phyloP scores from a whole-genome alignment of 2,797 vertebrate genomes.

The Eospalax fontanierii region DNA sequence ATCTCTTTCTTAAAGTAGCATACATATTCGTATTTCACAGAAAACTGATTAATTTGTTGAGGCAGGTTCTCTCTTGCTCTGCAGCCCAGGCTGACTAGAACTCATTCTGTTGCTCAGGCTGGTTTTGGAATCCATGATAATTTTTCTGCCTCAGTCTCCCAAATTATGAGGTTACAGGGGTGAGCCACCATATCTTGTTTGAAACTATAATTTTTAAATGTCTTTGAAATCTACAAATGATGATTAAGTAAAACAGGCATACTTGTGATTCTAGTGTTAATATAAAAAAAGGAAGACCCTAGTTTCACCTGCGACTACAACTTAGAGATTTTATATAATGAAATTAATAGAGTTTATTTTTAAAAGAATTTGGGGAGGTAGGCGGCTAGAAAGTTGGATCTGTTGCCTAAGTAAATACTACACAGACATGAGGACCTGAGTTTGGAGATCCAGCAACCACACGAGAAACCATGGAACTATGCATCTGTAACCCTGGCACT shows the following conservation, averaged over 20 bases:
- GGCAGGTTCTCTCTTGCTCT: too few species aligned
- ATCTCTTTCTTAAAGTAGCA: not conserved
- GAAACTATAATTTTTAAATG: not conserved
- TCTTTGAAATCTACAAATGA: not conserved
- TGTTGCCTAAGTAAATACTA: not conserved
- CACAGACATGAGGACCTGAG: not conserved
- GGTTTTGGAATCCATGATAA: not conserved
- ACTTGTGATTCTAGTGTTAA: conserved; percentile 29
- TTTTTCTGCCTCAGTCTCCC: too few species aligned
- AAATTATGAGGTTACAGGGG: not conserved
- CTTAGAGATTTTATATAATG: not conserved
- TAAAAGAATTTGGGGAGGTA: not conserved
- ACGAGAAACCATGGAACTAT: not conserved
- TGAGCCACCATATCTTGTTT: not conserved
- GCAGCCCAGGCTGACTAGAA: too few species aligned
- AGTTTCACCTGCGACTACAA: not conserved
- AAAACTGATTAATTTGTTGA: not conserved
- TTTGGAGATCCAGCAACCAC: not conserved
- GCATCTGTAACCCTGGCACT: not conserved
- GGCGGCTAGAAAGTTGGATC: not conserved
- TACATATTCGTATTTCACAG: not conserved
- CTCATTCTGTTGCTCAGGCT: not conserved
- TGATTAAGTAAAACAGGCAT: not conserved
- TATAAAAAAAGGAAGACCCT: not conserved
- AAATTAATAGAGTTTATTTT: not conserved